Conservation (phyloP, 2,888 invertebrate species). For the Monopis laevigella region DNA sequence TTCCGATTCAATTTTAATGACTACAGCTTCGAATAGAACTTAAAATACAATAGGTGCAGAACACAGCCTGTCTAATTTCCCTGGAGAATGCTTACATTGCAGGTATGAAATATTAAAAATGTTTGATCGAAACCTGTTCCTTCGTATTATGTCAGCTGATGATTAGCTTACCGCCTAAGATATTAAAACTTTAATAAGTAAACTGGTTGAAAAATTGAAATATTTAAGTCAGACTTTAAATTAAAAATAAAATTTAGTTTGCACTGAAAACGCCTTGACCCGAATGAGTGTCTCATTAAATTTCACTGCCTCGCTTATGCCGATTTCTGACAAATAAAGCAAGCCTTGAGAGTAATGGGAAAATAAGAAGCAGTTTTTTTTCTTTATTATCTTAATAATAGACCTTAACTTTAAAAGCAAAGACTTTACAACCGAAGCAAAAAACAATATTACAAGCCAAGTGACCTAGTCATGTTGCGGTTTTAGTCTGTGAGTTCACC, state of each 20-base stretch:
- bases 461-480: no score
- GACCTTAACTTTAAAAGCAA: no score
- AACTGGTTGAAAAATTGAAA: no score
- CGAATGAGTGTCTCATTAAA: slow-evolving; percentile 47
- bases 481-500: no score
- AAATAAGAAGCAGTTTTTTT: slow-evolving; percentile 31
- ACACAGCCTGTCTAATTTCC: slow-evolving; percentile 32
- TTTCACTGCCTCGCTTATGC: slow-evolving; percentile 44
- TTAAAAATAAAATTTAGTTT: slow-evolving; percentile 5
- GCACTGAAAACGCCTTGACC: slow-evolving; percentile 35
- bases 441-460: no score
- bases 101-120: slow-evolving; percentile 41
- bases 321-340: slow-evolving; percentile 50
- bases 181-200: neutral
- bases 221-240: no score
- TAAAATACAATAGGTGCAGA: slow-evolving; percentile 6
- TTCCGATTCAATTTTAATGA: slow-evolving; percentile 2
- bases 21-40: slow-evolving; percentile 4
- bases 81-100: slow-evolving; percentile 29
- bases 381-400: slow-evolving; percentile 30
- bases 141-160: no score
- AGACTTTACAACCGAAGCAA: no score
- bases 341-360: slow-evolving; percentile 34
- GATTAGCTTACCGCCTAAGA: neutral
- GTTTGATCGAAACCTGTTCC: neutral